These are phyloP conservation scores for Promerops cafer DNA, from an alignment of 2,113 vertebrate species.

Conservation along the genomic window DNA sequence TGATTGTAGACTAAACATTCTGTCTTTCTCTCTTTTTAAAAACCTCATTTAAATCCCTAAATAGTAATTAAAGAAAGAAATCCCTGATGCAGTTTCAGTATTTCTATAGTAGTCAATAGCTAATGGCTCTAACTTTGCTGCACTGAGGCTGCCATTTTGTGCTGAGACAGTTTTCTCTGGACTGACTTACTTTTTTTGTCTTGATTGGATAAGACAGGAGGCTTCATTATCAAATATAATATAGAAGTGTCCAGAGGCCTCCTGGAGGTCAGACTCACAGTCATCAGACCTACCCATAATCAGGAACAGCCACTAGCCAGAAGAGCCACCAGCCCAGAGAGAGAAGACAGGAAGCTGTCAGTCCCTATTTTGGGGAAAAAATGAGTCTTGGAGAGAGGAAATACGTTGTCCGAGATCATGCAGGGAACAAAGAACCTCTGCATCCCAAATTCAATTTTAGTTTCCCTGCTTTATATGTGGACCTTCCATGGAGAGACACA, in stretches of 20 bases:
- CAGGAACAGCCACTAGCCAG: constrained; percentile 6
- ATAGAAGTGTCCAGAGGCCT: constrained; percentile 36
- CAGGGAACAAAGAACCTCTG: background rate
- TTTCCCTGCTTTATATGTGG: background rate
- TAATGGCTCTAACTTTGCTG: constrained; percentile 45
- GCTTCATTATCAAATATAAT: constrained; percentile 43
- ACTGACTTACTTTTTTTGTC: constrained; percentile 8
- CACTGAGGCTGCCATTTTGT: constrained; percentile 43
- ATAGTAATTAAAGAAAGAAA: constrained; percentile 64
- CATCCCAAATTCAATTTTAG: background rate
- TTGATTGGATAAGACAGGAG: constrained; percentile 36
- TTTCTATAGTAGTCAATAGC: constrained; percentile 53
- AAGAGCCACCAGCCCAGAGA: background rate
- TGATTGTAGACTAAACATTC: constrained; percentile 63
- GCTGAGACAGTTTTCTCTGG: constrained; percentile 47
- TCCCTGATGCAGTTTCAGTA: constrained; percentile 56
- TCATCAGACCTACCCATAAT: background rate
- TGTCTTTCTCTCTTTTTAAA: constrained; percentile 52
- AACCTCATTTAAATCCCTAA: constrained; percentile 64
- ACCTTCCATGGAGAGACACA: background rate
- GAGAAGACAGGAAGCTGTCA: background rate
- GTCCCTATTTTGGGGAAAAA: background rate
- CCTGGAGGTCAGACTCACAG: constrained; percentile 3
- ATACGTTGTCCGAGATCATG: background rate
- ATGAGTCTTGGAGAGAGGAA: background rate